Conservation (phyloP, 2,888 invertebrate genomes). For the Drosophila prostipennis region DNA sequence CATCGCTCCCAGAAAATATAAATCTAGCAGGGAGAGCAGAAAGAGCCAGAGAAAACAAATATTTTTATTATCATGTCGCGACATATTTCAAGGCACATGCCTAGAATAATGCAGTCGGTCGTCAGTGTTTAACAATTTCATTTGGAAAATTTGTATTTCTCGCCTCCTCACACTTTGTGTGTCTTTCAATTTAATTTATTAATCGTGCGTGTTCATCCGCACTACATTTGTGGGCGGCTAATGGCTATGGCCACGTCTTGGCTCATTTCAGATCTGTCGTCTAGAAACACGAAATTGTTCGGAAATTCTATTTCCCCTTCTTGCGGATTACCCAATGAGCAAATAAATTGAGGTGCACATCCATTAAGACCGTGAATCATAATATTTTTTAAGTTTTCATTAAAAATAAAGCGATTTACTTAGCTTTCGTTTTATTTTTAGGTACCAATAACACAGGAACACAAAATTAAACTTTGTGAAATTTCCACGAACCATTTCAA, state of each 20-base stretch:
- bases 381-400: neutral
- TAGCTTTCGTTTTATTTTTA: neutral
- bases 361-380: slow-evolving; percentile 13
- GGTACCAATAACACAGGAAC: no score
- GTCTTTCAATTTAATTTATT: slow-evolving; percentile 80
- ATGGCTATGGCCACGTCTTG: slow-evolving; percentile 36
- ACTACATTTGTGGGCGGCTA: slow-evolving; percentile 70
- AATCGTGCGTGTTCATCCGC: slow-evolving; percentile 74
- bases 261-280: slow-evolving; percentile 51
- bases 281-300: slow-evolving; percentile 60
- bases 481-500: no score
- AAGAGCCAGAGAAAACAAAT: slow-evolving; percentile 40
- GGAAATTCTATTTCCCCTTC: slow-evolving; percentile 59
- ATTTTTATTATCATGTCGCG: slow-evolving; percentile 78
- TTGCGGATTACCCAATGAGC: slow-evolving; percentile 63
- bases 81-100: slow-evolving; percentile 74
- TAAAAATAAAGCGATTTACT: neutral
- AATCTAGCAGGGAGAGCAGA: slow-evolving; percentile 52
- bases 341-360: slow-evolving; percentile 60
- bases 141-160: slow-evolving; percentile 40
- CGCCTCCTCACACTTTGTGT: slow-evolving; percentile 57
- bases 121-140: slow-evolving; percentile 70
- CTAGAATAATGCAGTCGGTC: slow-evolving; percentile 60
- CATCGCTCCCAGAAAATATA: slow-evolving; percentile 52
- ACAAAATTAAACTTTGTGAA: no score